Conservation (phyloP, 2,888 invertebrate species). For the Diarsia mendica region DNA sequence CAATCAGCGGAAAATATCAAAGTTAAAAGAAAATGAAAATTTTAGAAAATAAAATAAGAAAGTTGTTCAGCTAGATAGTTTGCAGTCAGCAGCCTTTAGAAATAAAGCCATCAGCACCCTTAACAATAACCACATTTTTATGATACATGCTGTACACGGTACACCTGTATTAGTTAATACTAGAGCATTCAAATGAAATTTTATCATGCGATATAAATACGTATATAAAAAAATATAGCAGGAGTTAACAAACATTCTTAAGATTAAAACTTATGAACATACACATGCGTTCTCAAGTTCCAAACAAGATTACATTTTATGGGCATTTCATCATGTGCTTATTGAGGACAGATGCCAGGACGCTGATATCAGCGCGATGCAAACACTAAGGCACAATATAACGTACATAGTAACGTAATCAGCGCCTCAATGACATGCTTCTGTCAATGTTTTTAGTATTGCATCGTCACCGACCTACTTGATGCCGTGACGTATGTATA, state of each 20-base stretch:
- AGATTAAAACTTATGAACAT: constrained; percentile 20
- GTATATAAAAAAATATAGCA: neutral
- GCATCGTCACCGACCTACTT: constrained; percentile 67
- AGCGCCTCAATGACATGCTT: constrained; percentile 50
- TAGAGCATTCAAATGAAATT: neutral
- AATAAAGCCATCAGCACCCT: too few species aligned
- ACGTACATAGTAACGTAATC: constrained; percentile 51
- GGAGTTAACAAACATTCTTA: neutral
- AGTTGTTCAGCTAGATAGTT: too few species aligned
- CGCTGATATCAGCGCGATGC: constrained; percentile 57
- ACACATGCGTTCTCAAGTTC: constrained; percentile 20
- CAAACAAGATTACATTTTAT: constrained; percentile 46
- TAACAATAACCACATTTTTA: too few species aligned
- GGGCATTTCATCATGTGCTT: constrained; percentile 43
- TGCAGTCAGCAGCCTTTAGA: too few species aligned
- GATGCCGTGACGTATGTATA: constrained; percentile 59
- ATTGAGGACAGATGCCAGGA: constrained; percentile 56
- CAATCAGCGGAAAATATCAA: too few species aligned
- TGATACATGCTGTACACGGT: too few species aligned
- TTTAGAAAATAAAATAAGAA: too few species aligned
- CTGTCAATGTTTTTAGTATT: constrained; percentile 60
- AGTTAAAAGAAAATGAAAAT: too few species aligned
- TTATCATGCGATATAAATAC: neutral
- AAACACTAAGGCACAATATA: constrained; percentile 51
- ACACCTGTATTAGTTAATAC: neutral